Evolutionary conservation across 2,888 invertebrate genomes (phyloP).

Genomic region (Allacma fusca): DNA sequence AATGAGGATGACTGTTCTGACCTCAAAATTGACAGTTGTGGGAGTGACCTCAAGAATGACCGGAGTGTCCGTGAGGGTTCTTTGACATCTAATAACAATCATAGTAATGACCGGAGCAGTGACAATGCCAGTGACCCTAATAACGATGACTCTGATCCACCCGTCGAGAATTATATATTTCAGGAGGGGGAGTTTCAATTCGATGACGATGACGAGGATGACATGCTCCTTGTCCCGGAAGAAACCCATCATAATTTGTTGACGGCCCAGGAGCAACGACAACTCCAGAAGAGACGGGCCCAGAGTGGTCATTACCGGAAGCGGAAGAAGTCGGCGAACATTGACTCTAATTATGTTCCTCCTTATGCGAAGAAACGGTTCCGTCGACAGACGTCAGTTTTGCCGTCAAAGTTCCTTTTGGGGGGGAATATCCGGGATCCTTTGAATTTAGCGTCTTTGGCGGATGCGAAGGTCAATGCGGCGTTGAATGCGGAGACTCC

Average conservation of each 20-base stretch:
- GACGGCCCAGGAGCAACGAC: slow-evolving; percentile 40
- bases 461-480: slow-evolving; percentile 65
- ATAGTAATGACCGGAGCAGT: no score
- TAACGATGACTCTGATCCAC: slow-evolving; percentile 56
- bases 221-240: neutral
- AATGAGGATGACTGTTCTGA: no score
- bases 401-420: slow-evolving; percentile 90
- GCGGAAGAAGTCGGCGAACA: slow-evolving; percentile 74
- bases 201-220: slow-evolving; percentile 4
- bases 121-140: slow-evolving; percentile 20
- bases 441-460: slow-evolving; percentile 89
- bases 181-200: neutral
- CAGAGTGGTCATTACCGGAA: slow-evolving; percentile 48
- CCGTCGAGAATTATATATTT: slow-evolving; percentile 51
- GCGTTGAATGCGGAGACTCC: slow-evolving; percentile 91
- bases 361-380: slow-evolving; percentile 77
- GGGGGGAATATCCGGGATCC: slow-evolving; percentile 97
- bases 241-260: neutral
- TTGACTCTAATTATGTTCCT: slow-evolving; percentile 76
- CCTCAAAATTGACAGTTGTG: neutral
- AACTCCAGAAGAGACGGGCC: slow-evolving; percentile 37
- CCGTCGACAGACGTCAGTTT: slow-evolving; percentile 67
- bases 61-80: neutral
- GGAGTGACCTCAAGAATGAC: neutral
- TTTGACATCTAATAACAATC: no score